Base-by-base conservation (phyloP, 2,113 vertebrate species). In the Sminthopsis crassicaudata region DNA sequence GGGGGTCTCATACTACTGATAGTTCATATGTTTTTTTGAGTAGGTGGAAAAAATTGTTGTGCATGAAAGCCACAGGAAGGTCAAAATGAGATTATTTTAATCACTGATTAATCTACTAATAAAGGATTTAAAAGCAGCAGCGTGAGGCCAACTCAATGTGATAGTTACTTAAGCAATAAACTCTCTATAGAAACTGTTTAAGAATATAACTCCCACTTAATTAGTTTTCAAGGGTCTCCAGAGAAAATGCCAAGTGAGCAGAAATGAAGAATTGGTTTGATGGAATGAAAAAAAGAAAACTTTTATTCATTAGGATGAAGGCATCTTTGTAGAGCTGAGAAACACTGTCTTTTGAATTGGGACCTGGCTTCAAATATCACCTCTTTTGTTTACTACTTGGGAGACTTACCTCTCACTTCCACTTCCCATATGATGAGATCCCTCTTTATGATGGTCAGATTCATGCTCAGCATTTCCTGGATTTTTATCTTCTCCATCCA, bases 61-160 rank as follows among this genome's bases (percentile, higher is more conserved):
- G 67, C 36, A 76, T n/a, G 36, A 96, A 96, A 26, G 94, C 60
- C 89, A 52, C 11, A 91, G 90, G 92, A 76, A 95, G 93, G 93
- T 96, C 93, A 93, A 96, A 96, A 96, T 90, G 93, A 89, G 52
- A 94, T 93, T 46, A 55, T 67, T 53, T 46, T 92, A 95, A 92
- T 95, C 91, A 92, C 53, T 3, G 50, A 76, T 96, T 92, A 95
- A 95, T 93, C 94, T 90, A 91, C 96, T 95, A 97, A 95, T 96
- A 95, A 96, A 96, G 93, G 93, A 60, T 95, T 95, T 94, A 94
- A 12, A 94, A 76, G 36, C 36, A 76, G 14, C 36, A 76, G 67
- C 5, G 9, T 76, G 67, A 76, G 36, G 67, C 53, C 55, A 90
- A 22, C 1, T 96, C 76, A 96, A 30, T 76, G 42, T 95, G 94